phyloP scores from a whole-genome alignment of 2,888 invertebrate genomes.

The Polyommatus iphigenia region DNA sequence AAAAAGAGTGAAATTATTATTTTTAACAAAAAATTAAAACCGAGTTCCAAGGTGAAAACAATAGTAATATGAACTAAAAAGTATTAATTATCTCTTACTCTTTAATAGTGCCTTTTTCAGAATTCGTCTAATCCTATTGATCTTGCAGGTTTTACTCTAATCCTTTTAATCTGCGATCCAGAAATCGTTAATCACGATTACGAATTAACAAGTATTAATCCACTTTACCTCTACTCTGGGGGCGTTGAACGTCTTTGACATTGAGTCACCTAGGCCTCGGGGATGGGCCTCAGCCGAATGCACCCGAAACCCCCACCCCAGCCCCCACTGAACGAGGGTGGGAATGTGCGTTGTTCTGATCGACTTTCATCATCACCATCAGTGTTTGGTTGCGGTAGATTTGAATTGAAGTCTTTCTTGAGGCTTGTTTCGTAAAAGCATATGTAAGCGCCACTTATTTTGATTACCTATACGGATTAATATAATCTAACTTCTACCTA shows the following conservation, averaged over 20 bases:
- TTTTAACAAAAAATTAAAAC: too few species aligned
- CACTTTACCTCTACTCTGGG: slow-evolving; percentile 36
- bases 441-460: too few species aligned
- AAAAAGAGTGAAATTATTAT: too few species aligned
- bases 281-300: slow-evolving; percentile 54
- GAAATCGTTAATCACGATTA: not conserved
- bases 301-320: slow-evolving; percentile 44
- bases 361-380: not conserved
- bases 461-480: too few species aligned
- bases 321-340: not conserved
- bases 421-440: too few species aligned
- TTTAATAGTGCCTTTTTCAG: too few species aligned
- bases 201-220: slow-evolving; percentile 6
- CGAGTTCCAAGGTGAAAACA: too few species aligned
- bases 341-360: slow-evolving; percentile 19
- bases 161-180: not conserved
- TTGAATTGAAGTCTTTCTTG: not conserved
- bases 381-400: not conserved
- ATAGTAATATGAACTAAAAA: too few species aligned
- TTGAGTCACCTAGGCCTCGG: slow-evolving; percentile 55
- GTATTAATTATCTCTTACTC: too few species aligned
- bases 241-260: slow-evolving; percentile 72
- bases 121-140: too few species aligned
- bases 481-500: too few species aligned
- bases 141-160: not conserved